phyloP scores from a whole-genome alignment of 2,888 invertebrate species.

The Gymnocheta viridis region DNA sequence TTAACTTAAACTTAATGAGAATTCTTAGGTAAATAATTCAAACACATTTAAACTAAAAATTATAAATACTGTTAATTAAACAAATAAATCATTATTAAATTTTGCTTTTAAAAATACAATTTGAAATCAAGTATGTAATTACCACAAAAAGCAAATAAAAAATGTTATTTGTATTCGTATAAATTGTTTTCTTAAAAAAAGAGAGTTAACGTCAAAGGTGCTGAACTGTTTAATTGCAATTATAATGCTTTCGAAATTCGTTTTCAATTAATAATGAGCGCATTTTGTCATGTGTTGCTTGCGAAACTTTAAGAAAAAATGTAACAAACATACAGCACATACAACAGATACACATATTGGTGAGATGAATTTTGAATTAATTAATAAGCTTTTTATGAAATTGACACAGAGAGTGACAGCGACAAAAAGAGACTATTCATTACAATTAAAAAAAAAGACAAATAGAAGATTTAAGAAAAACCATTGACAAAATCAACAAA shows the following conservation, averaged over 20 bases:
- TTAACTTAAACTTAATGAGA: constrained; percentile 53
- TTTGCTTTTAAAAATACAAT: constrained; percentile 64
- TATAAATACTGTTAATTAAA: constrained; percentile 28
- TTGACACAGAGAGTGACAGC: not conserved
- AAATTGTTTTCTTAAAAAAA: not conserved
- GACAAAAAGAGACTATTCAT: constrained; percentile 7
- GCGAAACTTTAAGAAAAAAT: constrained; percentile 7
- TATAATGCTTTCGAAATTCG: constrained; percentile 3
- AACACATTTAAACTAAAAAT: constrained; percentile 29
- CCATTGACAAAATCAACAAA: constrained; percentile 1
- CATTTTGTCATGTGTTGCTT: not conserved
- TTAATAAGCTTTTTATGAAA: not conserved
- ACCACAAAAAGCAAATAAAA: constrained; percentile 64
- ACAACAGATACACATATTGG: constrained; percentile 29
- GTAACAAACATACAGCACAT: constrained; percentile 33
- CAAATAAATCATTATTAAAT: constrained; percentile 62
- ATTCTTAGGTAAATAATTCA: constrained; percentile 3
- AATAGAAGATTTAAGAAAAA: constrained; percentile 17
- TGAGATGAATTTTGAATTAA: constrained; percentile 35
- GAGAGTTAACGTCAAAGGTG: not conserved
- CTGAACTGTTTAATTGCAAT: constrained; percentile 6
- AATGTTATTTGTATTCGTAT: constrained; percentile 48
- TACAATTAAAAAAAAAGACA: constrained; percentile 27
- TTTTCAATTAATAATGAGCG: constrained; percentile 16
- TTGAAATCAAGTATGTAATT: constrained; percentile 22